Percentiles rank a stretch among this genome's conserved stretches.
Evolutionary conservation across 2,113 vertebrate genomes (phyloP).

Genomic region (Origma solitaria): DNA sequence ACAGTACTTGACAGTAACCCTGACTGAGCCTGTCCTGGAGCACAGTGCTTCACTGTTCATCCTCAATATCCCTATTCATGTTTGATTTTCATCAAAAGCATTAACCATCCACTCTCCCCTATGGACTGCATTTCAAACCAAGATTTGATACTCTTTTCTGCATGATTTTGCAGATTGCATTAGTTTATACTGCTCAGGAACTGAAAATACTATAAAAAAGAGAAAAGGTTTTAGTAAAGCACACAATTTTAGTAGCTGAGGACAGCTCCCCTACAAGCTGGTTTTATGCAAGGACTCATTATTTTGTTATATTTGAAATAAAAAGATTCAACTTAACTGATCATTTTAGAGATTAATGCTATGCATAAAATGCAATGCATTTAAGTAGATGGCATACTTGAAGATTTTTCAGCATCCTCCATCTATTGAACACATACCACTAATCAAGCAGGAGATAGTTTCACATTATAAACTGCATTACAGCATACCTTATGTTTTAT

Average conservation of each 20-base stretch:
- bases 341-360: not conserved
- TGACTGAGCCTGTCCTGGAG: not conserved
- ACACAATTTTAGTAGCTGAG: not conserved
- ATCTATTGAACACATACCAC: not conserved
- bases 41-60: slow-evolving; percentile 21
- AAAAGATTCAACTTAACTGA: not conserved
- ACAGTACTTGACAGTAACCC: not conserved
- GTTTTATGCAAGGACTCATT: not conserved
- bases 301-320: not conserved
- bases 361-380: not conserved
- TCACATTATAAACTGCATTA: not conserved
- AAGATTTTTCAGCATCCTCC: not conserved
- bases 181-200: not conserved
- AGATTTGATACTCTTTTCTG: not conserved
- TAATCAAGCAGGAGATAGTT: not conserved
- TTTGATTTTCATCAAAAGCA: not conserved
- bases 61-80: slow-evolving; percentile 35
- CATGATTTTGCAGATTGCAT: not conserved
- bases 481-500: not conserved
- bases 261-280: not conserved
- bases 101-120: not conserved
- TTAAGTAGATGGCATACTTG: not conserved
- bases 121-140: not conserved
- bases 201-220: not conserved
- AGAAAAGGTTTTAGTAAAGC: not conserved